Conservation (phyloP, 2,797 vertebrate species). For the Eidolon dupreanum region DNA sequence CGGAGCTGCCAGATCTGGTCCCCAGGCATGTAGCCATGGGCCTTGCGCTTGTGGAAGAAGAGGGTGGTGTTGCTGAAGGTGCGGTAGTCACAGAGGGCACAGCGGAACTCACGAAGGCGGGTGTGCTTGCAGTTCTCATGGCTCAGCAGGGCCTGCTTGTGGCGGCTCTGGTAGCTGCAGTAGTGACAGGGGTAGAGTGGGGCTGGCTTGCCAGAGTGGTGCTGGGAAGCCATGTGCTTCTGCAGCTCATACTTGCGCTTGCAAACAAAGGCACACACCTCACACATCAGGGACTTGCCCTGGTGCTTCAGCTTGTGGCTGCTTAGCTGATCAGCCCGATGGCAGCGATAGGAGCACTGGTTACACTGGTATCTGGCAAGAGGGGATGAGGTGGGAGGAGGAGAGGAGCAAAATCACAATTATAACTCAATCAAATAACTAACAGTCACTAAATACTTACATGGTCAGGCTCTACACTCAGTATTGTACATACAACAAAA, state of each 20-base stretch:
- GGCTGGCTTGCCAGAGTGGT: constrained; percentile 82
- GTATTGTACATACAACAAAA: background rate
- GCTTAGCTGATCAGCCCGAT: constrained; percentile 96
- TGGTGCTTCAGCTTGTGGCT: constrained; percentile 98
- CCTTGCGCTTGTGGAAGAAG: constrained; percentile 97
- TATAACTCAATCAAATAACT: background rate
- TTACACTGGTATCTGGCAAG: constrained; percentile 94
- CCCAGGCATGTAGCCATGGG: constrained; percentile 94
- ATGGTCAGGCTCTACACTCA: background rate
- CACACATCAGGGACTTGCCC: constrained; percentile 96
- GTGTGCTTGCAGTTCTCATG: constrained; percentile 99
- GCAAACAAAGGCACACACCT: constrained; percentile 96
- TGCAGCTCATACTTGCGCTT: constrained; percentile 97
- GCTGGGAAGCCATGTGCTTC: constrained; percentile 95
- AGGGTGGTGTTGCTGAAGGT: constrained; percentile 97
- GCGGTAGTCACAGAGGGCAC: constrained; percentile 93
- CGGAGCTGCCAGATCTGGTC: constrained; percentile 94
- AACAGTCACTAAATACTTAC: background rate
- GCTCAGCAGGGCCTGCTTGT: constrained; percentile 95
- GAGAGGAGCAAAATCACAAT: background rate
- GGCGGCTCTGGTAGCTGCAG: constrained; percentile 93
- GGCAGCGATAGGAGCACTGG: constrained; percentile 96
- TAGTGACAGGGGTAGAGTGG: constrained; percentile 93
- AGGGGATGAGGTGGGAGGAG: background rate
- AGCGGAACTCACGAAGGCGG: constrained; percentile 92